Evolutionary conservation across 30 jellyfish, hydroid and myxozoan genomes (phyloP).

Genomic region (Turritopsis dohrnii): DNA sequence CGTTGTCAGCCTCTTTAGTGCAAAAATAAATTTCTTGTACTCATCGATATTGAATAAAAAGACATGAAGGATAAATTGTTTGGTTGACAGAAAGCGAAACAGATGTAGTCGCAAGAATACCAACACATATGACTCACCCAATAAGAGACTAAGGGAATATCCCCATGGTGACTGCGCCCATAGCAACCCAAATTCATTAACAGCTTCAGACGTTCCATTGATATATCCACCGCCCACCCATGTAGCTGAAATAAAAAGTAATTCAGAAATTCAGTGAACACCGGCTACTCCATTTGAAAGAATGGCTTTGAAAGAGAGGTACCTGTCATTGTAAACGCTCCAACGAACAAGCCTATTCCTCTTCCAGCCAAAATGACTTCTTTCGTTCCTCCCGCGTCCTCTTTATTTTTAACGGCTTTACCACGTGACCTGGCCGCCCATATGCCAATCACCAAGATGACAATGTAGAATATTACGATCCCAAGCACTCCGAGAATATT

Average conservation of each 20-base stretch:
- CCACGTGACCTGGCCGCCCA: constrained; percentile 77
- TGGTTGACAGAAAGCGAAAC: too few species aligned
- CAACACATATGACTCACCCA: constrained; percentile 55
- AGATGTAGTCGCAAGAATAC: too few species aligned
- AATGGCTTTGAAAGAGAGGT: too few species aligned
- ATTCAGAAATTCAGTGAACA: too few species aligned
- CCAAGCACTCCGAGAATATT: constrained; percentile 84
- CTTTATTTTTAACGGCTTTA: constrained; percentile 19
- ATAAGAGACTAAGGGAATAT: constrained; percentile 79
- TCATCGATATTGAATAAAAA: too few species aligned
- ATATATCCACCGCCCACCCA: constrained; percentile 99
- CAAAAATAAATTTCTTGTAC: too few species aligned
- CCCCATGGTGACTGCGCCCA: constrained; percentile 99
- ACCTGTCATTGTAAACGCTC: constrained; percentile 98
- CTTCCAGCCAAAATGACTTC: constrained; percentile 97
- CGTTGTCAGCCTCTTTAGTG: too few species aligned
- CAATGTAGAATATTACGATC: constrained; percentile 66
- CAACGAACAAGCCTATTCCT: constrained; percentile 88
- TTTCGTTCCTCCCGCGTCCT: constrained; percentile 46
- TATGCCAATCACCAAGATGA: constrained; percentile 76
- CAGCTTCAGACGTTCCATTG: constrained; percentile 98
- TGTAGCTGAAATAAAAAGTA: constrained; percentile 60
- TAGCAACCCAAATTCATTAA: constrained; percentile 60
- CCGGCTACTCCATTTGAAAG: too few species aligned
- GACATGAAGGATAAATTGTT: too few species aligned